Evolutionary conservation across 2,888 invertebrate species (phyloP), one percentile per base, ranked within the genome.

Genomic region (Plagodis dolabraria): DNA sequence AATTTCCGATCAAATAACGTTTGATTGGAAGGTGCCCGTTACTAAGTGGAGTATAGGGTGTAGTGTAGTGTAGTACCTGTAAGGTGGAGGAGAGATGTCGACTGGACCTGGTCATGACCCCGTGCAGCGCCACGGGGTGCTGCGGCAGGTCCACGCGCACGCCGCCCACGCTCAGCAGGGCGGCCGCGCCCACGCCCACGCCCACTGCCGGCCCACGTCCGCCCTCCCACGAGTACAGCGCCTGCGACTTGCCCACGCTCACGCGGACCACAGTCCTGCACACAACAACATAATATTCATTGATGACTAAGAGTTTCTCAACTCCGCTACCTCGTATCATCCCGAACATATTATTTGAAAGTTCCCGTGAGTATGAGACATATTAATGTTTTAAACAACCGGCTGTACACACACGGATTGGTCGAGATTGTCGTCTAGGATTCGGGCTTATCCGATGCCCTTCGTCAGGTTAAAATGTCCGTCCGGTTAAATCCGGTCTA

Each of bases 121-220:
- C 99, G 87, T 99, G 99, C 71, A 99, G 92, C 7, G 98, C 98
- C 0, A 99, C 98, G 0, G 99, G 99, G 92, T 99, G 99, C 87
- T 99, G 99, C 5, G 99, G 99, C 79, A 99, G 98, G 86, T 99
- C 99, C 56, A 99, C 96, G 66, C 97, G 95, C 0, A 99, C 96
- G 10, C 96, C 96, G 0, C 99, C 99, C 55, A 99, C 95, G 7
- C 97, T 97, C 7, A 98, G 89, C 58, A 98, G 96, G 95, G 76
- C 96, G 87, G 75, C 95, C 93, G 96, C 70, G 95, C 94, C 81
- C 96, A 22, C 22, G 22, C 22, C 22, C 22, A 22, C 22, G 22
- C 22, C 22, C 22, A 22, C 22, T 52, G 96, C 95, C 81, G 69
- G 36, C 96, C 95, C 53, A 95, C 95, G 22, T 22, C 22, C 22